Conservation (phyloP, 2,888 invertebrate genomes). For the Volucella zonaria region DNA sequence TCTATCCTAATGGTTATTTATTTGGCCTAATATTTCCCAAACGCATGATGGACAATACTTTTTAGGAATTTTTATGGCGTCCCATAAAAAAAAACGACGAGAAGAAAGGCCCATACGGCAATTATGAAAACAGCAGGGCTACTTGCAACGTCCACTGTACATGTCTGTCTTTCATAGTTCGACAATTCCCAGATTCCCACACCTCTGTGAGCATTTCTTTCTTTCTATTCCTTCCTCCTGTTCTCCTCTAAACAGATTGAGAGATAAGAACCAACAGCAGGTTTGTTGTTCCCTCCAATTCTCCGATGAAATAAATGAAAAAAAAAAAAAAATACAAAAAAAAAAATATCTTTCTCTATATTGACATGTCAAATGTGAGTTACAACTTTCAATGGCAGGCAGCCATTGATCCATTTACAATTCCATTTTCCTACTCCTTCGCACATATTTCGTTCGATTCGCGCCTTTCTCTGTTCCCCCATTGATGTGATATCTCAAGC, state of each 20-base stretch:
- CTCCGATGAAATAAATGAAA: background rate
- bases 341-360: constrained; percentile 22
- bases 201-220: too few relatives aligned
- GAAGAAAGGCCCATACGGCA: constrained; percentile 48
- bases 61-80: constrained; percentile 21
- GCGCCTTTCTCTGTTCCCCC: constrained; percentile 29
- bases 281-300: constrained; percentile 27
- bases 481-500: constrained; percentile 59
- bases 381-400: constrained; percentile 42
- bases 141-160: constrained; percentile 37
- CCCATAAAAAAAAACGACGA: constrained; percentile 38
- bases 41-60: constrained; percentile 45
- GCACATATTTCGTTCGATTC: background rate
- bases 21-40: constrained; percentile 63
- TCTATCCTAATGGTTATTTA: constrained; percentile 58
- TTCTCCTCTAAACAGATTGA: constrained; percentile 36
- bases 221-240: background rate
- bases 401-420: constrained; percentile 58
- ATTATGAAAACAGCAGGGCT: constrained; percentile 65
- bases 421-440: constrained; percentile 23
- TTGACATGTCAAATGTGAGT: constrained; percentile 42
- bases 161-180: background rate
- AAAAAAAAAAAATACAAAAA: too few relatives aligned
- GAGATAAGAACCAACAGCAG: constrained; percentile 55
- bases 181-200: too few relatives aligned